These are phyloP conservation scores for Tetragonisca angustula DNA, from an alignment of 2,888 invertebrate genomes.

Conservation along the genomic window DNA sequence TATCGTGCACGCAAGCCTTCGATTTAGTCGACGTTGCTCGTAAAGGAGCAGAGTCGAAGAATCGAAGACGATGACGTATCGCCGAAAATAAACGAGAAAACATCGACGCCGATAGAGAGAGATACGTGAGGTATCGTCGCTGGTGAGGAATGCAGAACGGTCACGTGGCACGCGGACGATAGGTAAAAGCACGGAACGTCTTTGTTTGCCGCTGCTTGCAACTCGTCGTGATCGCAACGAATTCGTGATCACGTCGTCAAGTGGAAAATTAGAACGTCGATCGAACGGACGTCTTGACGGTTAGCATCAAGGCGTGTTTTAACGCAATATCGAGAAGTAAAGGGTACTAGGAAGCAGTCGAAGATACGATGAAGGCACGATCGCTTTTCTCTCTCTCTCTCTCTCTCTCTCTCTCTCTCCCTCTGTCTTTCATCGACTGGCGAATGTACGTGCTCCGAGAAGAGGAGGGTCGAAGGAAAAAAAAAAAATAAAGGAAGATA, in stretches of 20 bases:
- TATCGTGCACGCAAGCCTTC: not conserved
- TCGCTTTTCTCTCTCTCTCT: not conserved
- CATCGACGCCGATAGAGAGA: not conserved
- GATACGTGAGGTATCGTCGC: not conserved
- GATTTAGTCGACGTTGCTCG: not conserved
- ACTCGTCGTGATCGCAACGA: not conserved
- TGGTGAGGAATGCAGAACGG: not conserved
- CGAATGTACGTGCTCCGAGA: slow-evolving; percentile 1
- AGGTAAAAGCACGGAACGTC: no score
- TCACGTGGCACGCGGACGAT: not conserved
- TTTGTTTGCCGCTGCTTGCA: no score
- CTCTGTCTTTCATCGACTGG: not conserved
- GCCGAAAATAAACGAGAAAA: no score
- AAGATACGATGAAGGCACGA: slow-evolving; percentile 4
- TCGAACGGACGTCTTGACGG: not conserved
- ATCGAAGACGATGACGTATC: no score
- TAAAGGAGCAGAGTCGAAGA: no score
- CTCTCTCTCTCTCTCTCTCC: not conserved
- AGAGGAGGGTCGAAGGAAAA: not conserved
- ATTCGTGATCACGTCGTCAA: slow-evolving; percentile 15
- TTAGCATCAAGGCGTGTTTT: not conserved
- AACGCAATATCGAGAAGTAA: not conserved
- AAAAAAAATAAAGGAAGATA: slow-evolving; percentile 49
- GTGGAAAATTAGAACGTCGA: slow-evolving; percentile 7
- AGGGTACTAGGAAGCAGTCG: not conserved